Evolutionary conservation across 2,888 invertebrate species (phyloP), one percentile per base, ranked within the genome.

Genomic region (Gymnoscelis rufifasciata): DNA sequence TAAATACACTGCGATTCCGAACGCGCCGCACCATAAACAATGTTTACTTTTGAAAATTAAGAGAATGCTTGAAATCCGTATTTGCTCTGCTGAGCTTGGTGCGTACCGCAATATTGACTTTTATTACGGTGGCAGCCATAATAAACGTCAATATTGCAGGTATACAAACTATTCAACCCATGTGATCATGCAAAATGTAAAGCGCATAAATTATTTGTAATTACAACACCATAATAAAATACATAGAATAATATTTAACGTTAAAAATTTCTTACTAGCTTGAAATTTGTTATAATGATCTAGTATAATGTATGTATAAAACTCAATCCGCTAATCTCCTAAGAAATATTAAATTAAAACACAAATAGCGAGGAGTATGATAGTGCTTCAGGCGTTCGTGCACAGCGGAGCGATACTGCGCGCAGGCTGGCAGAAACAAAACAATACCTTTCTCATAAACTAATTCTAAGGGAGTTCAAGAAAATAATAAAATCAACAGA

Each of bases 1-100:
- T 74, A 68, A 76, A 70, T 63, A 66, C 61, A 62, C 59, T 63
- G 63, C 63, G 55, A 64, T 60, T 66, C 54, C 47, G 57, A 60
- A 62, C 44, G 57, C 56, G 50, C 54, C 54, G 58, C 54, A 39
- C 48, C 47, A 50, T 53, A 54, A 56, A 58, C 56, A 59, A 56
- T 57, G 47, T 59, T 57, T 52, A 52, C 47, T 60, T 59, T 56
- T 52, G 53, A 50, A 54, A 63, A 47, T 43, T 30, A 43, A 43
- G 39, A 31, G 40, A 48, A 48, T 36, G 29, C 39, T 27, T 36
- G 29, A 28, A 13, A 43, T 43, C 37, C 30, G 31, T 27, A 43
- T 43, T 39, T 42, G 26, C 26, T 24, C 26, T 38, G 26, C 23
- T 43, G n/a, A 19, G 23, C 11, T 19, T 23, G 15, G 10, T 35